Evolutionary conservation across 1,140 invertebrate species (phyloP), one percentile per base, ranked within the genome.

Genomic region (Meloidogyne hapla): DNA sequence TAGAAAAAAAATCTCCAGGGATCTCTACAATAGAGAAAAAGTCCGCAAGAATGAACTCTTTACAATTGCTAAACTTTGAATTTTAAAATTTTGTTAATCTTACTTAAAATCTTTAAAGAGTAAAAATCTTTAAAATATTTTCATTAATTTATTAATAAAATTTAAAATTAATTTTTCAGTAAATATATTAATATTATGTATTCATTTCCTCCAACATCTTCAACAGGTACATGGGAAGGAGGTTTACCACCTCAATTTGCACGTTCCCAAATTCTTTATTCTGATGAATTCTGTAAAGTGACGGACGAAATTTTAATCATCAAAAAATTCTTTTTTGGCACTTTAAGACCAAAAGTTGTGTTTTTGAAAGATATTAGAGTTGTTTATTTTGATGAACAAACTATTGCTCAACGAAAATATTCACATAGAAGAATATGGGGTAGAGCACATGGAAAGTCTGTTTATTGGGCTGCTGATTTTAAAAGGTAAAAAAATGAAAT

Each of bases 261-360:
- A 2, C 74, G 70, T 75, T 33, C 75, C 5, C 28, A 75, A 25
- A 48, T 76, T 28, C 75, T 78, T 42, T 78, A 78, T 75, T 69
- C 75, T 56, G 77, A 80, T 18, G 79, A 78, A 25, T 78, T 78
- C 38, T 80, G 77, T 68, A 69, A 80, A 61, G 6, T 78, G 56
- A 80, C 95, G 13, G 90, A 92, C 26, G 79, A 82, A 38, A 48
- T 77, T 10, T 74, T 82, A 8, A 74, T 74, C 23, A 76, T 82
- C 28, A 82, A 82, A 62, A 79, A 77, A 25, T 82, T 83, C 67
- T 81, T 81, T 45, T 82, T 82, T 65, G 80, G 80, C 0, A 77
- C 81, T 21, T 62, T 82, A 18, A 76, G 70, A 62, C 70, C 79
- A 12, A 82, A 82, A 72, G 38, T 76, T 33, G 67, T 82, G 13